Evolutionary conservation across 2,113 vertebrate genomes (phyloP), one percentile per base, ranked within the genome.

Genomic region (Pelmatolapia mariae): DNA sequence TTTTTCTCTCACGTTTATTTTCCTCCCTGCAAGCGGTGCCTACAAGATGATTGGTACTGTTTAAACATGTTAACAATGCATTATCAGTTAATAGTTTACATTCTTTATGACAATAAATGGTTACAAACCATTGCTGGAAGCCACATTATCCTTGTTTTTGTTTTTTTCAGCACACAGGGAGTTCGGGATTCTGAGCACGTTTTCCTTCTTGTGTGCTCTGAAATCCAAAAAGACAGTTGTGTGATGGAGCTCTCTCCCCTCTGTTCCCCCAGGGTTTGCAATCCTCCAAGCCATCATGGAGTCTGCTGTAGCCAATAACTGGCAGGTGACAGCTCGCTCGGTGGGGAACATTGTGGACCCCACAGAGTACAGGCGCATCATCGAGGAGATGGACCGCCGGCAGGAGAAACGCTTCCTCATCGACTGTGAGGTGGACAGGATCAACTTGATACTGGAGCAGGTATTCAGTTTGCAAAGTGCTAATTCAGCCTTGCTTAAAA

Each of bases 211-310:
- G 10, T 59, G 43, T 88, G 73, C 54, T 84, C 19, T 78, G 59
- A 56, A 56, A 88, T 83, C 36, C 71, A 83, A 40, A 33, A 78
- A 22, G 45, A 83, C 45, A 40, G 31, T 26, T 82, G 81, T 61
- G 50, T 92, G 88, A 93, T 53, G 81, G 47, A 53, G 61, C 85
- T 87, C 68, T 89, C 68, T 76, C 82, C 91, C 92, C 92, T 91
- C 87, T 86, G 85, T 68, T 84, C 84, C 85, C 85, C 33, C 93
- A 99, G 99, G 98, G 89, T 99, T 99, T 96, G 97, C 98, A 73
- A 98, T 99, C 94, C 97, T 99, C 87, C 99, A 99, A 95, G 98
- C 98, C 5, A 98, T 99, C 94, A 99, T 99, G 98, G 99, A 99
- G 96, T 97, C 98, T 36, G 98, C 99, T 18, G 98, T 99, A 81